A percentile compares a stretch with the other conserved stretches of the same genome.
phyloP scores from a whole-genome alignment of 2,888 invertebrate genomes.

The Nemotelus pantherinus region DNA sequence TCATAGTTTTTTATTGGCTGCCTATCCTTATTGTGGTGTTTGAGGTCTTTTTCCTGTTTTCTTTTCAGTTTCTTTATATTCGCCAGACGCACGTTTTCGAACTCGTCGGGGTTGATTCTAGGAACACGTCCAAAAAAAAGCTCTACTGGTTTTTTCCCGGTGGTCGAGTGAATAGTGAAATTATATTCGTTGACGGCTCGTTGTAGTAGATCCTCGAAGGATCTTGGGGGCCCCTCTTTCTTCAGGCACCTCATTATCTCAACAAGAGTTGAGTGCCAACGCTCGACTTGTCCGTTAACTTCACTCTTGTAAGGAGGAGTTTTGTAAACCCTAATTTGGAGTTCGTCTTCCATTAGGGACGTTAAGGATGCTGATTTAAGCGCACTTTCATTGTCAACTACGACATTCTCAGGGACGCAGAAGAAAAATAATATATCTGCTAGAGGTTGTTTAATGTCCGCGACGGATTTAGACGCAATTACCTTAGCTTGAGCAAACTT shows the following conservation, averaged over 20 bases:
- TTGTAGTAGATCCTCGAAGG: constrained; percentile 49
- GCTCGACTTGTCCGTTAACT: constrained; percentile 35
- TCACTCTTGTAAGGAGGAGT: constrained; percentile 18
- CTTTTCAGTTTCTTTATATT: no score
- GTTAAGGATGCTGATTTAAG: constrained; percentile 34
- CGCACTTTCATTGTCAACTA: constrained; percentile 42
- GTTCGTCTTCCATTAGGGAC: constrained; percentile 19
- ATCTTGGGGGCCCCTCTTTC: constrained; percentile 37
- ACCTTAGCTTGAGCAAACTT: not conserved
- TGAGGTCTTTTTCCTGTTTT: no score
- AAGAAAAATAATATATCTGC: constrained; percentile 19
- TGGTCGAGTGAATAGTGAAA: constrained; percentile 47
- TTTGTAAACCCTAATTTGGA: constrained; percentile 19
- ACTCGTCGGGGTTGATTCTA: not conserved
- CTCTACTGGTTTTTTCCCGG: constrained; percentile 49
- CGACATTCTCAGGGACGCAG: constrained; percentile 27
- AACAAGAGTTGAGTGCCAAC: constrained; percentile 14
- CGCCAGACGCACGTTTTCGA: not conserved
- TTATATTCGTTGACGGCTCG: constrained; percentile 46
- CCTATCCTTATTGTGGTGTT: no score
- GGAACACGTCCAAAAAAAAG: constrained; percentile 48
- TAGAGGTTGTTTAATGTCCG: no score
- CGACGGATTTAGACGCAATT: no score
- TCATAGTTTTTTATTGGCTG: no score
- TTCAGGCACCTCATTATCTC: constrained; percentile 52